A percentile compares a stretch with the other conserved stretches of the same genome.
These are phyloP conservation scores for Actenoides lindsayi DNA, from an alignment of 2,113 vertebrate species.

Conservation along the genomic window DNA sequence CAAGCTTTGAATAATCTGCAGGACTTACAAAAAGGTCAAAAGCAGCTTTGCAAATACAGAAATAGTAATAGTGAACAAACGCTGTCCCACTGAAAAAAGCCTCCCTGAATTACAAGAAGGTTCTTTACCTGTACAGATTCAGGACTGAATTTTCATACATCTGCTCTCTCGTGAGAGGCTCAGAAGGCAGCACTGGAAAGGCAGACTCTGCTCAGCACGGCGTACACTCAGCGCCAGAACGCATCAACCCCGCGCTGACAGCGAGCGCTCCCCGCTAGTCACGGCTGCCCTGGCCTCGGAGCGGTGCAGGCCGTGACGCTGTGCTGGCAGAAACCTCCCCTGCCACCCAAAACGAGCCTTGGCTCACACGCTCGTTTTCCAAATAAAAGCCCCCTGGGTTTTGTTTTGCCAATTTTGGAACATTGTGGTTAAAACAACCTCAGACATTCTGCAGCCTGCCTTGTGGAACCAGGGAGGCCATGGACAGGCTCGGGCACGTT, in stretches of 20 bases:
- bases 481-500: rapidly evolving
- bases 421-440: not conserved
- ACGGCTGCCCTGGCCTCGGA: no score
- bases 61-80: not conserved
- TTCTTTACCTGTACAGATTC: not conserved
- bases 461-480: not conserved
- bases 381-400: not conserved
- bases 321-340: not conserved
- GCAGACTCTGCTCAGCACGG: not conserved
- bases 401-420: not conserved
- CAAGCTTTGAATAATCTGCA: not conserved
- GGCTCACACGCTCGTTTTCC: not conserved
- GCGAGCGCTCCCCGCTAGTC: no score
- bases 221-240: rapidly evolving
- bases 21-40: not conserved
- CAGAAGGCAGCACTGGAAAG: no score
- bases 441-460: not conserved
- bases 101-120: not conserved
- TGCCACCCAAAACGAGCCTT: not conserved
- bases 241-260: not conserved
- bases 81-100: not conserved
- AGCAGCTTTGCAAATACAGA: not conserved
- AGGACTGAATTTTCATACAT: not conserved
- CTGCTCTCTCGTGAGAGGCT: not conserved
- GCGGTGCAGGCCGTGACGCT: no score